Conservation (phyloP, 2,888 invertebrate genomes). For the Athripsodes cinereus region DNA sequence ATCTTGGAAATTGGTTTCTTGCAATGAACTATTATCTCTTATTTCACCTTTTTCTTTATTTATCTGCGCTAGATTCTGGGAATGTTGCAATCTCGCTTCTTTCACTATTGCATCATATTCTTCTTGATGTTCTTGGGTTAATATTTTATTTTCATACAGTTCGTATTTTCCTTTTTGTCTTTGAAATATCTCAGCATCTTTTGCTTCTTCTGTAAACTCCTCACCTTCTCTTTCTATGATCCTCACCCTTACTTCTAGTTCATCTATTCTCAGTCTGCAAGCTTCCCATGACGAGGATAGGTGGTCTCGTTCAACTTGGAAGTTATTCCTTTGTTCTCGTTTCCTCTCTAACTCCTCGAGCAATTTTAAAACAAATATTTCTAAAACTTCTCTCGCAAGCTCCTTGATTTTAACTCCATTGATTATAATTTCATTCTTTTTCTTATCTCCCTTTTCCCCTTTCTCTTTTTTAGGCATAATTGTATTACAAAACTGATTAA, state of each 20-base stretch:
- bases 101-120: not conserved
- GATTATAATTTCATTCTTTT: not conserved
- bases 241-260: not conserved
- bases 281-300: not conserved
- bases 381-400: not conserved
- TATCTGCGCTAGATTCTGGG: not conserved
- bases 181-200: not conserved
- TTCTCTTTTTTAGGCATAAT: not conserved
- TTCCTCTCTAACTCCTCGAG: not conserved
- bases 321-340: not conserved
- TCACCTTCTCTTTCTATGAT: not conserved
- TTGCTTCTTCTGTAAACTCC: not conserved
- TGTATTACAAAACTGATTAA: not conserved
- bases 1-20: not conserved
- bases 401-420: not conserved
- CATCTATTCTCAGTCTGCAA: not conserved
- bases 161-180: not conserved
- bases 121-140: not conserved
- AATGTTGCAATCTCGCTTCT: not conserved
- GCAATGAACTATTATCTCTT: not conserved
- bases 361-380: not conserved
- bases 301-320: slow-evolving; percentile 1
- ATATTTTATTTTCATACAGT: not conserved
- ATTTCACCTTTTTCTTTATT: not conserved
- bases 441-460: not conserved